phyloP scores from a whole-genome alignment of 2,888 invertebrate genomes.

The Elegia similella region DNA sequence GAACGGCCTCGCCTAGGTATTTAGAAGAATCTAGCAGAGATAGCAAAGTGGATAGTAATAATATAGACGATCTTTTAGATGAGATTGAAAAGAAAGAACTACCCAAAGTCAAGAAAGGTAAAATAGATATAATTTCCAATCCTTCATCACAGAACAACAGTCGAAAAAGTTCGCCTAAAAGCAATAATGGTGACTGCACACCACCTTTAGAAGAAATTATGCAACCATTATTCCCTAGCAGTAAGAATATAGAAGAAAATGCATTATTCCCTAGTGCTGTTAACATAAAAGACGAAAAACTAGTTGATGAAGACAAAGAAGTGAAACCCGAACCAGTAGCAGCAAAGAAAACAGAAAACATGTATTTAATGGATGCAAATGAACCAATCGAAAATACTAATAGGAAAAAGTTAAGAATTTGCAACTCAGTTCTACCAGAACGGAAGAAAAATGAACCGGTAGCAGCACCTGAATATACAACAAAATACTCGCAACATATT shows the following conservation, averaged over 20 bases:
- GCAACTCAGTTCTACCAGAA: constrained; percentile 65
- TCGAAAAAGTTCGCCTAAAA: constrained; percentile 45
- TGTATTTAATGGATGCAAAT: constrained; percentile 54
- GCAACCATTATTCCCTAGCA: constrained; percentile 45
- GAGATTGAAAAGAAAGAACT: constrained; percentile 71
- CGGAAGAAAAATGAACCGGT: constrained; percentile 46
- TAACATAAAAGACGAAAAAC: constrained; percentile 40
- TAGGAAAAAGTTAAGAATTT: constrained; percentile 69
- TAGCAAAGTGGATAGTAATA: constrained; percentile 37
- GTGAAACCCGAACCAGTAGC: constrained; percentile 22
- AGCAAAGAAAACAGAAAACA: constrained; percentile 61
- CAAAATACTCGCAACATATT: constrained; percentile 69
- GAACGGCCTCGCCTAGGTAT: constrained; percentile 43
- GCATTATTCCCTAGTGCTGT: constrained; percentile 41
- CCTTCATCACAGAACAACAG: constrained; percentile 27
- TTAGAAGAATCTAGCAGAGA: constrained; percentile 38
- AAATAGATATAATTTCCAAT: constrained; percentile 39
- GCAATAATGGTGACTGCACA: constrained; percentile 34
- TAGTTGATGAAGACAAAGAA: constrained; percentile 27
- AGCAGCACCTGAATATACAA: constrained; percentile 58
- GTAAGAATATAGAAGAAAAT: constrained; percentile 41
- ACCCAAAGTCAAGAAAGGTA: constrained; percentile 52
- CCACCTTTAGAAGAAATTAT: constrained; percentile 36
- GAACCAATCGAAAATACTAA: constrained; percentile 46
- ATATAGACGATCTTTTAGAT: constrained; percentile 64